Conservation (phyloP, 2,797 vertebrate species). For the Anguilla obscura region DNA sequence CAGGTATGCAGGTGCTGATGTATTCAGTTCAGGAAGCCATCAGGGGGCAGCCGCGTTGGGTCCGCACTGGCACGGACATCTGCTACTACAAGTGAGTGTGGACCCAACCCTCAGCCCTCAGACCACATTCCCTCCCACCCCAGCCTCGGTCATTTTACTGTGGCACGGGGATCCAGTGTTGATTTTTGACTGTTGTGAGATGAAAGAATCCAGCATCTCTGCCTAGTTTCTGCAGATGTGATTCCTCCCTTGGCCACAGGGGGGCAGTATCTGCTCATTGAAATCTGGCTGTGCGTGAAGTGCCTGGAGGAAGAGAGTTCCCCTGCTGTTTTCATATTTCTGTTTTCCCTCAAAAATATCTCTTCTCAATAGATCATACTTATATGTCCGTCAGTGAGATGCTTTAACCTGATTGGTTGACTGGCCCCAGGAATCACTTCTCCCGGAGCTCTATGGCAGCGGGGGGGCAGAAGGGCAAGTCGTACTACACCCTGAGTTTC, state of each 20-base stretch:
- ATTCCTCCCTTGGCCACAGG: conserved; percentile 12
- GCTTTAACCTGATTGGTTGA: neutral
- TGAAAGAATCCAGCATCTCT: neutral
- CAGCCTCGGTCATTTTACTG: neutral
- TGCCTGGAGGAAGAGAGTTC: neutral
- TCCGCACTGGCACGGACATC: conserved; percentile 89
- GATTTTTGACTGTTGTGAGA: neutral
- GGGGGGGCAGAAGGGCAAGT: conserved; percentile 96
- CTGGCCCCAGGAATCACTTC: conserved; percentile 86
- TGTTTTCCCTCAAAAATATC: neutral
- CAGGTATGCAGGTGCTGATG: conserved; percentile 98
- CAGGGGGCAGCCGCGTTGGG: conserved; percentile 84
- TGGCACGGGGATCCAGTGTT: neutral
- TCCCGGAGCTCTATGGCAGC: conserved; percentile 93
- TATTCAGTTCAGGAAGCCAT: conserved; percentile 98
- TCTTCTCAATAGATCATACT: neutral
- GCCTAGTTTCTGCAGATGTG: neutral
- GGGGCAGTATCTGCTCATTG: conserved; percentile 12
- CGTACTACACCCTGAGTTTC: conserved; percentile 95
- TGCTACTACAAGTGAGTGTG: conserved; percentile 96
- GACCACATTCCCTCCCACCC: neutral
- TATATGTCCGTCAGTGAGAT: neutral
- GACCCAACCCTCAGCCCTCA: neutral
- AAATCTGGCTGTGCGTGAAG: neutral
- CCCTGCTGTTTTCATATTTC: neutral